Base-by-base conservation (phyloP, 1,140 invertebrate species). In the Drosophila murphyi region DNA sequence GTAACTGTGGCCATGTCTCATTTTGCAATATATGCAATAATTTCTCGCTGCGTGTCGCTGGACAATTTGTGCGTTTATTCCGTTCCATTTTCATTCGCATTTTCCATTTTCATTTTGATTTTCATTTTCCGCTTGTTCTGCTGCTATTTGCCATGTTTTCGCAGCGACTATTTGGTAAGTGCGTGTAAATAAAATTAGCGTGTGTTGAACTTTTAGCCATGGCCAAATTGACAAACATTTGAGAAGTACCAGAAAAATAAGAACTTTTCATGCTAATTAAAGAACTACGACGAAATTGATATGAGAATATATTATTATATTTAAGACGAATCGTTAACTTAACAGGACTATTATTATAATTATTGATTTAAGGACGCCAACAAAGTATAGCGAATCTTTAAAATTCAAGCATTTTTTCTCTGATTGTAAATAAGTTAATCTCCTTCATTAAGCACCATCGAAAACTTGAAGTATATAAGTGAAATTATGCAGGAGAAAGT, bases 161-260 rank as follows among this genome's bases (percentile, higher is more conserved):
- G 56, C 56, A 34, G 43, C 37, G 45, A 34, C 61, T 52, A 52
- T 68, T 39, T 67, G 37, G 37, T 55, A 56, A 59, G 41, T 62
- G 63, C 69, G 76, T 76, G 83, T 67, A 87, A 88, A 87, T 83
- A 83, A 79, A 70, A 83, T 77, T 88, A 87, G 77, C 73, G 82
- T 80, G 52, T 88, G 72, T 79, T 82, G 76, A 86, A 82, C 82
- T 76, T 76, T 55, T 71, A 55, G 67, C 31, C 28, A 47, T 12
- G 29, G 41, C 29, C 51, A 6, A 65, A 65, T 51, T 57, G 61
- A 47, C 48, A 47, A 50, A 37, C 5, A 37, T 2, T 52, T 31
- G 47, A 37, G 54, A n/a, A 20, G 20, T 20, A 20, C 20, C 20
- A 20, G 20, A 20, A 20, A 20, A 20, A 20, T 20, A 20, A 20